phyloP scores from a whole-genome alignment of 2,797 vertebrate species.

The Borostomias antarcticus region DNA sequence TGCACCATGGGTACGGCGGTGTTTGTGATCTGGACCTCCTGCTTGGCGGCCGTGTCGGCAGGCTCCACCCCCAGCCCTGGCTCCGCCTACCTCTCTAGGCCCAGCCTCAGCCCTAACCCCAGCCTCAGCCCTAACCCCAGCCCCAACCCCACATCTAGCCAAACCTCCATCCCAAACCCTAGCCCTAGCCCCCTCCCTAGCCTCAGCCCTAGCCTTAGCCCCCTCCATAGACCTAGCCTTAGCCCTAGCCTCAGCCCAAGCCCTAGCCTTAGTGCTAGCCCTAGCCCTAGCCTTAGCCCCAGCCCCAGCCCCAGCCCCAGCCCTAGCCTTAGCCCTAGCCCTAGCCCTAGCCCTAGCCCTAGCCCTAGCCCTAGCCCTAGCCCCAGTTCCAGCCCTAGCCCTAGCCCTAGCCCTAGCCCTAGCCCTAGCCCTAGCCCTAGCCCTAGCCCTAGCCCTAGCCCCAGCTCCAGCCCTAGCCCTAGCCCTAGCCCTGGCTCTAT shows the following conservation, averaged over 20 bases:
- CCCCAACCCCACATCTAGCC: not conserved
- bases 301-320: not conserved
- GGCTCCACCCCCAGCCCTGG: not conserved
- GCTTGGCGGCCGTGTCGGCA: conserved; percentile 16
- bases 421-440: not conserved
- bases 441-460: too few species aligned
- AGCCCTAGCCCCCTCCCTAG: not conserved
- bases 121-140: not conserved
- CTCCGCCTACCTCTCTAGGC: not conserved
- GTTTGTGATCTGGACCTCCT: conserved; percentile 44
- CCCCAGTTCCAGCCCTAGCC: not conserved
- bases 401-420: not conserved
- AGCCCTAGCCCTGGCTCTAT: conserved; percentile 33
- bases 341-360: not conserved
- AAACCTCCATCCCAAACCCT: not conserved
- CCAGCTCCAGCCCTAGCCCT: not conserved
- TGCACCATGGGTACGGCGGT: conserved; percentile 51
- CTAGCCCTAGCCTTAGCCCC: too few species aligned
- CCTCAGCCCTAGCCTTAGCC: not conserved
- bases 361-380: not conserved
- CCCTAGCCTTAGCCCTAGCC: not conserved
- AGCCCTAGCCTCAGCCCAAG: not conserved
- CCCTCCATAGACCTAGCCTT: too few species aligned
- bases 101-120: not conserved
- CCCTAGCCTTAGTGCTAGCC: not conserved